phyloP scores from a whole-genome alignment of 2,797 vertebrate genomes.

The Gephyroberyx darwinii region DNA sequence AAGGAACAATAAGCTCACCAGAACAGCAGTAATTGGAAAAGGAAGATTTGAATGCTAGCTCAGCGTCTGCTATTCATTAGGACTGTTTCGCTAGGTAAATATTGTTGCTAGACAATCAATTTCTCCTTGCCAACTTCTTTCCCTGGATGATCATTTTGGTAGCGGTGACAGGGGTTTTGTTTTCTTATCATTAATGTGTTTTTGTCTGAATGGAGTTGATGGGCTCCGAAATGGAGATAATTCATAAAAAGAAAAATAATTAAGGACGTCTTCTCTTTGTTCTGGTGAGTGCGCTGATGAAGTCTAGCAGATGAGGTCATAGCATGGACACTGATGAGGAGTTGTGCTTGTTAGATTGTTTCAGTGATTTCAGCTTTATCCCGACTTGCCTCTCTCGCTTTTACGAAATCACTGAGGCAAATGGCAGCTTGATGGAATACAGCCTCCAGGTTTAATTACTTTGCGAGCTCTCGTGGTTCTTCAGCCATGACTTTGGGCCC shows the following conservation, averaged over 20 bases:
- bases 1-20: constrained; percentile 71
- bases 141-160: constrained; percentile 36
- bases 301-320: constrained; percentile 7
- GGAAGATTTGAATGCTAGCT: constrained; percentile 65
- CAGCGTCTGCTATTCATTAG: constrained; percentile 73
- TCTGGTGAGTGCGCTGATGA: constrained; percentile 4
- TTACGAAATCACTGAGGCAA: constrained; percentile 29
- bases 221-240: constrained; percentile 20
- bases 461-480: constrained; percentile 46
- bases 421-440: constrained; percentile 42
- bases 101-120: constrained; percentile 61
- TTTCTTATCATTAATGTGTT: constrained; percentile 52
- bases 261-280: constrained; percentile 11
- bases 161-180: constrained; percentile 34
- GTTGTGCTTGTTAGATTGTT: not conserved
- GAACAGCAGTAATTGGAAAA: constrained; percentile 71
- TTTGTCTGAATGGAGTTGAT: constrained; percentile 34
- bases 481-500: constrained; percentile 49
- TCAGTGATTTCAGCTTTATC: constrained; percentile 34
- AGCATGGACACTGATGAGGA: constrained; percentile 8
- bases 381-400: not conserved
- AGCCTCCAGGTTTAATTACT: constrained; percentile 64
- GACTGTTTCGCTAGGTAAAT: constrained; percentile 66
- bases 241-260: constrained; percentile 19
- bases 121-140: constrained; percentile 42